Evolutionary conservation across 2,888 invertebrate species (phyloP), one percentile per base, ranked within the genome.

Genomic region (Pelosia muscerda): DNA sequence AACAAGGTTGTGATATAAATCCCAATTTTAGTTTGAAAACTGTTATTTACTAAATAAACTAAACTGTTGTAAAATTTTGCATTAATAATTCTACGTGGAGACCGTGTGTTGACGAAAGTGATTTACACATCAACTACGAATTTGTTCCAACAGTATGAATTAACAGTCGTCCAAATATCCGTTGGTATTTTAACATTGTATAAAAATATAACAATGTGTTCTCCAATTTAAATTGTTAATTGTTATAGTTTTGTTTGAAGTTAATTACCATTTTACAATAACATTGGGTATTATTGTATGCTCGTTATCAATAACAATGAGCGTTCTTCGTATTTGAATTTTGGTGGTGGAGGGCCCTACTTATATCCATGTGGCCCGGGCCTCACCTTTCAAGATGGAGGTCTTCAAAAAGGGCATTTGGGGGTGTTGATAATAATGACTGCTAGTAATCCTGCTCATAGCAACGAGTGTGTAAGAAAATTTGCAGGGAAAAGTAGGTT

Each of bases 21-120:
- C 67, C 64, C 61, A 69, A 66, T 69, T 74, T 68, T 63, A 74
- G 71, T 71, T 76, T 67, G 23, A 63, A n/a, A 71, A 68, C 25
- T 59, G 31, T 65, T 67, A 63, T 53, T 25, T 72, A 56, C 60
- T 54, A 28, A 23, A 61, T 15, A 55, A 26, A 42, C 22, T 26
- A 38, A 60, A 60, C 49, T 42, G 11, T 22, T 6, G 9, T 19
- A 49, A 49, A 26, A n/a, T 49, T 61, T 60, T 59, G 31, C 22
- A 49, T 53, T 28, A 22, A 53, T n/a, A 25, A 54, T 26, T 54
- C 19, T 34, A 54, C 53, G 22, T 59, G 49, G 28, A 31, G 28
- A 19, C 42, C 64, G 54, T 60, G 23, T 59, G 22, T 3, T 28
- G 15, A 59, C 59, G 34, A 59, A 59, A 34, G 19, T 38, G 59